Percentiles rank a stretch among this genome's conserved stretches.
These are phyloP conservation scores for Girardia tigrina DNA, from an alignment of 2,888 invertebrate species.

Conservation along the genomic window DNA sequence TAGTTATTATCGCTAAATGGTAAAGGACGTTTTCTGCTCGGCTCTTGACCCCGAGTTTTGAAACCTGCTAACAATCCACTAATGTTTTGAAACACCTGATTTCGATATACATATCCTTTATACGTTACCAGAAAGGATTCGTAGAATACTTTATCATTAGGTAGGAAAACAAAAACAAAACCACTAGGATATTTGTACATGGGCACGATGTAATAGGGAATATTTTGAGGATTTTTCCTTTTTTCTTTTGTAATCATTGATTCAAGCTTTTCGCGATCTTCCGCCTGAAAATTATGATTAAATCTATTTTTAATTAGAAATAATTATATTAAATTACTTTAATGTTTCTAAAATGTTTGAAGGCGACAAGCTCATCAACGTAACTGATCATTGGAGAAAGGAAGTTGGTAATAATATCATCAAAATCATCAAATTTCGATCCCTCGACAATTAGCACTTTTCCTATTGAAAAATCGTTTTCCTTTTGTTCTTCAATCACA, in stretches of 20 bases:
- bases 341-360: conserved; percentile 60
- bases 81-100: conserved; percentile 67
- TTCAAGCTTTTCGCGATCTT: conserved; percentile 71
- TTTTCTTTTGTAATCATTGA: conserved; percentile 75
- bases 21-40: neutral
- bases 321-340: no score
- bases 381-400: conserved; percentile 89
- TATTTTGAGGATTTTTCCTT: conserved; percentile 55
- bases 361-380: conserved; percentile 73
- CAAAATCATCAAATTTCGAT: conserved; percentile 87
- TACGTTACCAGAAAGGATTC: conserved; percentile 80
- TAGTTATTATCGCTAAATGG: no score
- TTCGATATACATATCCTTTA: conserved; percentile 76
- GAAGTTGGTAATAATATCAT: conserved; percentile 91
- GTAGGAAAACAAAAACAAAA: conserved; percentile 81
- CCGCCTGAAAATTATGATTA: no score
- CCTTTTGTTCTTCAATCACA: conserved; percentile 82
- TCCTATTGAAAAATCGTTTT: conserved; percentile 84
- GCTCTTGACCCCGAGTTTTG: neutral
- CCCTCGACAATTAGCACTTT: conserved; percentile 45
- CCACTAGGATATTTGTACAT: conserved; percentile 54
- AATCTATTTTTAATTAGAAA: no score
- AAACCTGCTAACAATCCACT: conserved; percentile 40
- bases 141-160: conserved; percentile 67
- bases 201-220: conserved; percentile 46